These are phyloP conservation scores for Cebidichthys violaceus DNA, from an alignment of 2,113 vertebrate genomes.

Conservation along the genomic window DNA sequence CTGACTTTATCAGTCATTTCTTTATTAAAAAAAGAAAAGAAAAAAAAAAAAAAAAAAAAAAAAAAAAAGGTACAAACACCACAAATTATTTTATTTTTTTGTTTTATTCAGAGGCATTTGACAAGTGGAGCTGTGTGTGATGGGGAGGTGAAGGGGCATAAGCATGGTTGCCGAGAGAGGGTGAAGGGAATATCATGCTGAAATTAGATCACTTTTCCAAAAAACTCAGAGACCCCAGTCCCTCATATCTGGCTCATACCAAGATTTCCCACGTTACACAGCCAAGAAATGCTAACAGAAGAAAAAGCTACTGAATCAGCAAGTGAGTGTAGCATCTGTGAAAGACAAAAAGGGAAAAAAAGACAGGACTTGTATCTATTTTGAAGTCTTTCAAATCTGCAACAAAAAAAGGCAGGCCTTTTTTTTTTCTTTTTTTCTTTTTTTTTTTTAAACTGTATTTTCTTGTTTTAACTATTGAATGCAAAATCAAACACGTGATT, in stretches of 20 bases:
- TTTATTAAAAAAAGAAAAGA: background rate
- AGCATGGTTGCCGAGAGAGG: slow-evolving; percentile 76
- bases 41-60: background rate
- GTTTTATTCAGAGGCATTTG: slow-evolving; percentile 97
- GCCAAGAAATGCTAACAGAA: slow-evolving; percentile 90
- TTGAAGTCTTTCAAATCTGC: slow-evolving; percentile 80
- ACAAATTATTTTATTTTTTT: slow-evolving; percentile 68
- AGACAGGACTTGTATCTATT: slow-evolving; percentile 70
- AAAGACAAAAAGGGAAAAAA: slow-evolving; percentile 76
- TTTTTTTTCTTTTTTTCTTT: slow-evolving; percentile 36
- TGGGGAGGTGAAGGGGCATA: slow-evolving; percentile 86
- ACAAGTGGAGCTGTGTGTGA: slow-evolving; percentile 95
- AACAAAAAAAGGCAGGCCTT: slow-evolving; percentile 78
- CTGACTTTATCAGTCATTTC: too few relatives aligned
- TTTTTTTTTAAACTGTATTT: slow-evolving; percentile 61
- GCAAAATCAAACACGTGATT: slow-evolving; percentile 83
- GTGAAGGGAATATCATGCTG: slow-evolving; percentile 75
- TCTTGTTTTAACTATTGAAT: slow-evolving; percentile 86
- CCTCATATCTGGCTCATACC: slow-evolving; percentile 87
- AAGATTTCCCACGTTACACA: slow-evolving; percentile 90
- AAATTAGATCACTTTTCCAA: slow-evolving; percentile 72
- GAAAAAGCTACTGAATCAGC: slow-evolving; percentile 87
- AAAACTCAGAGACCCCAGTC: slow-evolving; percentile 85
- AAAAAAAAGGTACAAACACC: background rate
- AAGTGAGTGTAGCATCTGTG: slow-evolving; percentile 87